Evolutionary conservation across 1,140 invertebrate genomes (phyloP).

Genomic region (Lepidurus apus): DNA sequence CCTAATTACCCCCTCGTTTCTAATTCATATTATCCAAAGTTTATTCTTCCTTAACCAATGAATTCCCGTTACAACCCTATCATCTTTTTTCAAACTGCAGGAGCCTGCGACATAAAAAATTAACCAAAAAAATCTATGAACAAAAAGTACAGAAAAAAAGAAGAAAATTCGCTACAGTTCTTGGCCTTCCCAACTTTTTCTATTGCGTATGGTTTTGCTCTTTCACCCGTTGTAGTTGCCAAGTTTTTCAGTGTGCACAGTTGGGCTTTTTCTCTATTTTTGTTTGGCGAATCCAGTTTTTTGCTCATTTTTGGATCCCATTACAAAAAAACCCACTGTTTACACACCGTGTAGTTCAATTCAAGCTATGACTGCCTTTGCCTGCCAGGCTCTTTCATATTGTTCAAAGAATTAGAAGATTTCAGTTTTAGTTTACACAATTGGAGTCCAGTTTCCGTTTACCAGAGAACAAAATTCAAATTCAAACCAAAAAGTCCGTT

Average conservation of each 20-base stretch:
- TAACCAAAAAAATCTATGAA: not conserved
- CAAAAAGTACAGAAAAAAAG: no score
- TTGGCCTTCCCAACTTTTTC: not conserved
- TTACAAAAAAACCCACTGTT: not conserved
- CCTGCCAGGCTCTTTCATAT: conserved; percentile 21
- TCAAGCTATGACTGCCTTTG: conserved; percentile 16
- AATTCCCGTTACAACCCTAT: not conserved
- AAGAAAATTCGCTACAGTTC: not conserved
- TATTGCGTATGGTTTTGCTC: conserved; percentile 1
- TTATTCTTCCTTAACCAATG: not conserved
- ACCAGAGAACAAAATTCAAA: no score
- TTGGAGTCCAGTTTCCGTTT: not conserved
- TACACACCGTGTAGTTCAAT: conserved; percentile 6
- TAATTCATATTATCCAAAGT: not conserved
- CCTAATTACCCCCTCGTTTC: not conserved
- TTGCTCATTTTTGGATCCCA: conserved; percentile 6
- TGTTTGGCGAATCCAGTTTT: not conserved
- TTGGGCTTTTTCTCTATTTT: not conserved
- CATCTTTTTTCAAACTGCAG: not conserved
- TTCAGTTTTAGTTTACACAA: not conserved
- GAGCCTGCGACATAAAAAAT: not conserved
- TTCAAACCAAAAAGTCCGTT: no score
- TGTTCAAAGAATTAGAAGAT: not conserved
- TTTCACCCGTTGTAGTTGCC: conserved; percentile 14
- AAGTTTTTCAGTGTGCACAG: conserved; percentile 6